Evolutionary conservation across 1,140 invertebrate species (phyloP), one percentile per base, ranked within the genome.

Genomic region (Atopsyche davidsoni): DNA sequence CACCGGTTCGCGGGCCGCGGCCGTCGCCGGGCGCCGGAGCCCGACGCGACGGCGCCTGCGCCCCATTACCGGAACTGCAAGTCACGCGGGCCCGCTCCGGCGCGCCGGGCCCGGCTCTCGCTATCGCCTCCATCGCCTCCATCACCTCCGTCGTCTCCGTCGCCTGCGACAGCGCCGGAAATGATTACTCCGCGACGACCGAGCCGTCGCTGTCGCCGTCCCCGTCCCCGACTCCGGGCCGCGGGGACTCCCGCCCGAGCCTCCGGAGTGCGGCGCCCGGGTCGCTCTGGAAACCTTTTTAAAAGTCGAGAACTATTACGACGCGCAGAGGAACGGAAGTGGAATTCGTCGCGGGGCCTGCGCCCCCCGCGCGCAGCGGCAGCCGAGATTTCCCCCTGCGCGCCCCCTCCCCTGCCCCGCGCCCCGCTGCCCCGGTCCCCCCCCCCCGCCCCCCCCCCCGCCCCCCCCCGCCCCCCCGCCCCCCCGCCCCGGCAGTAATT

Each of bases 251-350:
- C 16, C 36, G 6, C 46, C 39, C 46, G 4, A 6, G 19, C 24
- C 38, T 18, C 35, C 16, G 25, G 7, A 18, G 3, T 3, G 17
- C n/a, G 2, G 34, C 11, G 45, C 22, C 35, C 14, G 21, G 10
- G n/a, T n/a, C n/a, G n/a, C n/a, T n/a, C n/a, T n/a, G n/a, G n/a
- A n/a, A n/a, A n/a, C n/a, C n/a, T 65, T 69, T 68, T 64, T 63
- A 60, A 66, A 64, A 65, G 67, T 69, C 68, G 68, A 68, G 69
- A 68, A 67, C 69, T 69, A 70, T 70, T 66, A 67, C 69, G 69
- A 67, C 67, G 67, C 68, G 69, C 69, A n/a, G n/a, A n/a, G n/a
- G n/a, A n/a, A n/a, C n/a, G n/a, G n/a, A n/a, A n/a, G n/a, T n/a
- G n/a, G n/a, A n/a, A n/a, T n/a, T n/a, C n/a, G n/a, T n/a, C n/a